A percentile compares a stretch with the other conserved stretches of the same genome.
These are phyloP conservation scores for Magallana ariakensis DNA, from an alignment of 1,140 invertebrate genomes.

Conservation along the genomic window DNA sequence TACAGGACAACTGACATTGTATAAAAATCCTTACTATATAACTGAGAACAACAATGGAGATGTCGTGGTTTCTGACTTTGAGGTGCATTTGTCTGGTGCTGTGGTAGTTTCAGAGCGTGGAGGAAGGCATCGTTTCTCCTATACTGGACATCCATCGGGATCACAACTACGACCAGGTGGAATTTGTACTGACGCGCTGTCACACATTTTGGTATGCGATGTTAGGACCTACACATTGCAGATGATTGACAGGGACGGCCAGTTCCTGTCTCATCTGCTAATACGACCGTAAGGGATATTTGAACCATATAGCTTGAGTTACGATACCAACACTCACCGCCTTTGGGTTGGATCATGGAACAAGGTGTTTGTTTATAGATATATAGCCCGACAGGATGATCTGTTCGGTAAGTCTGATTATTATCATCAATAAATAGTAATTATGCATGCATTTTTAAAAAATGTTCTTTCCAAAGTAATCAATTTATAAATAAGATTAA, in stretches of 20 bases:
- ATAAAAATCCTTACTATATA: neutral
- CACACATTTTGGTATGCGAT: neutral
- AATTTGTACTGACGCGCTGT: neutral
- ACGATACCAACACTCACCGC: neutral
- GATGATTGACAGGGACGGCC: neutral
- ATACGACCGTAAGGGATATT: neutral
- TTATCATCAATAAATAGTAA: no score
- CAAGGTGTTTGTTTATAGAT: neutral
- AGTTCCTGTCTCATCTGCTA: neutral
- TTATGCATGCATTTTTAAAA: no score
- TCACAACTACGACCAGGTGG: neutral
- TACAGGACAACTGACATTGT: neutral
- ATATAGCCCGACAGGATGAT: no score
- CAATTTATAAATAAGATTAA: no score
- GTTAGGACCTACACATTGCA: neutral
- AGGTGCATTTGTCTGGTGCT: neutral
- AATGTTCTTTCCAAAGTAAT: no score
- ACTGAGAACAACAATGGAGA: conserved; percentile 7
- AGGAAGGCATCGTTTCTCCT: neutral
- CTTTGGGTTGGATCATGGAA: neutral
- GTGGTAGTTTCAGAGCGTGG: neutral
- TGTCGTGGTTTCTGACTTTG: neutral
- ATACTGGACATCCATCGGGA: neutral
- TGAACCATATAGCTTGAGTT: neutral
- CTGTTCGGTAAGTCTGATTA: no score